Evolutionary conservation across 2,797 vertebrate genomes (phyloP), one percentile per base, ranked within the genome.

Genomic region (Intellagama lesueurii): DNA sequence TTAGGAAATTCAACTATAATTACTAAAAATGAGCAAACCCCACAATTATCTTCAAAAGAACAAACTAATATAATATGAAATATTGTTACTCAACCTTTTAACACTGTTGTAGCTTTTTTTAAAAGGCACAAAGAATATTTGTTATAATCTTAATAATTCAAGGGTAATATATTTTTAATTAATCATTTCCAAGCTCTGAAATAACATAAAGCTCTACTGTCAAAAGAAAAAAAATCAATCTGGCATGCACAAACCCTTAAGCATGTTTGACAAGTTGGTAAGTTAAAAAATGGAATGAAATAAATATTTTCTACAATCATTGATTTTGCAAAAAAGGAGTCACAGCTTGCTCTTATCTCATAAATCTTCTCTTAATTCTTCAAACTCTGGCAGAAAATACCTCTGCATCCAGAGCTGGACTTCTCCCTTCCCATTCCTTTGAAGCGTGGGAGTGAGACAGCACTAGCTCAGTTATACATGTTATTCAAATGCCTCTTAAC

Each of bases 381-480:
- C 11, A 77, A 86, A 77, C 5, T 40, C 40, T 44, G 24, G 19
- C 26, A 17, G 52, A 40, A 76, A 60, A 64, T 56, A 84, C 6
- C 30, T 7, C 69, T 84, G 47, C 83, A 75, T 75, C 49, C 32
- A 70, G 66, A 83, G 68, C 30, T 56, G 19, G 17, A 28, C 47
- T 56, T 85, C 68, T 84, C 44, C 17, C 19, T 69, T 47, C 81
- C 40, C 44, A 84, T 14, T 84, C 44, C 60, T 26, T 60, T 73
- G n/a, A 90, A 52, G 28, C 83, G 16, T 49, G 22, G 60, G 91
- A 56, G 19, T 89, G 30, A 72, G 85, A 84, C 9, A 14, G 11
- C 22, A 79, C 4, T 17, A 72, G 11, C 16, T 85, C 47, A 85
- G 26, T 79, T 68, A 47, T 26, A 26, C 35, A 44, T 66, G 26